Conservation (phyloP, 1,140 invertebrate genomes). For the Tyrophagus putrescentiae region DNA sequence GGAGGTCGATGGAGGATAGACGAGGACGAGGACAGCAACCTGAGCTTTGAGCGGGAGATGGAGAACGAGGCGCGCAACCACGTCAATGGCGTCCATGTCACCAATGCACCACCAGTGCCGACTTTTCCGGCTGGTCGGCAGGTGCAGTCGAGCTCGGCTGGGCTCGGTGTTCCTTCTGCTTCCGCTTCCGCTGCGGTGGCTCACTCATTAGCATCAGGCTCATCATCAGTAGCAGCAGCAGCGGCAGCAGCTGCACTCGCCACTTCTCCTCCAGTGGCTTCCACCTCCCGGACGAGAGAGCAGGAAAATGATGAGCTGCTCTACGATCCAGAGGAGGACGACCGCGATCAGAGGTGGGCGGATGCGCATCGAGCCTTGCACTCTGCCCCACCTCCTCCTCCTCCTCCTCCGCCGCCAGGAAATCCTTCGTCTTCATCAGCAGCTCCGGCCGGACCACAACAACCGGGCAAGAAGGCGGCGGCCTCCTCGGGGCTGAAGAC, state of each 20-base stretch:
- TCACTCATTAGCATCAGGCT: background rate
- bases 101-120: background rate
- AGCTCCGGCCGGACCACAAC: too few species aligned
- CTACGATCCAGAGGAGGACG: constrained; percentile 45
- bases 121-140: too few species aligned
- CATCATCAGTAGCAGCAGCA: background rate
- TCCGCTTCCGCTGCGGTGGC: too few species aligned
- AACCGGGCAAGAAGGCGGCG: background rate
- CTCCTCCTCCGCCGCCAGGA: too few species aligned
- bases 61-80: constrained; percentile 13
- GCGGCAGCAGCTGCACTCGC: background rate
- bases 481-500: background rate
- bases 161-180: too few species aligned
- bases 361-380: constrained; percentile 32
- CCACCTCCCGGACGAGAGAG: constrained; percentile 1
- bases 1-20: background rate
- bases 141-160: too few species aligned
- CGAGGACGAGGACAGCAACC: background rate
- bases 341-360: constrained; percentile 44
- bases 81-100: constrained; percentile 7
- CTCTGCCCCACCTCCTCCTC: too few species aligned
- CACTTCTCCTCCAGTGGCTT: background rate
- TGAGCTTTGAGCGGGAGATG: constrained; percentile 16
- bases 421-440: too few species aligned
- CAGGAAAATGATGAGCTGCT: constrained; percentile 35